A percentile compares a stretch with the other conserved stretches of the same genome.
phyloP scores from a whole-genome alignment of 2,113 vertebrate species.

The Macroglossus sobrinus region DNA sequence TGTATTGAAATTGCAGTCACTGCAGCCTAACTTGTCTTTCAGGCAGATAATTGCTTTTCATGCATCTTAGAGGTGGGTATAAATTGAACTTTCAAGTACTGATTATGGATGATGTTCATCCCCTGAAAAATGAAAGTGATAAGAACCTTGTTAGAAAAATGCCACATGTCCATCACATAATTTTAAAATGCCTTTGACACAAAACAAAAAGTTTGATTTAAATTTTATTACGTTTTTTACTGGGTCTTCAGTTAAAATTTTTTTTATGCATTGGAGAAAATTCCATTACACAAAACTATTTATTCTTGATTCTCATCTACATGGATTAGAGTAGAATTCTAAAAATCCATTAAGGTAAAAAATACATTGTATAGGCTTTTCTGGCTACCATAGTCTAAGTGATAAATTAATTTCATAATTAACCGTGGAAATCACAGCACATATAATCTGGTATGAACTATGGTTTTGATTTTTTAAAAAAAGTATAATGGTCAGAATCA shows the following conservation, averaged over 20 bases:
- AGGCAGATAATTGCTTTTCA: constrained; percentile 39
- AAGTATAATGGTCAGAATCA: neutral
- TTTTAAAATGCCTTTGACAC: neutral
- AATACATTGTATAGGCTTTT: neutral
- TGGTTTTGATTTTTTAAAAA: neutral
- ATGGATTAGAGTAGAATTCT: neutral
- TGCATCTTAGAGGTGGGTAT: neutral
- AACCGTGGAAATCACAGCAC: neutral
- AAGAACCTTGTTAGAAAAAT: constrained; percentile 13
- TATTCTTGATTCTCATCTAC: neutral
- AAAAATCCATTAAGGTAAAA: neutral
- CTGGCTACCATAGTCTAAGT: neutral
- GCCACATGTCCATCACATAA: neutral
- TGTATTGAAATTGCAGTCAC: constrained; percentile 35
- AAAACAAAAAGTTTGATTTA: neutral
- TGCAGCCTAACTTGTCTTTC: constrained; percentile 15
- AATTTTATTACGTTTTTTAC: neutral
- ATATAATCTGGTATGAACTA: neutral
- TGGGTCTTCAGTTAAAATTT: neutral
- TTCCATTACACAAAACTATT: neutral
- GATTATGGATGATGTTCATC: neutral
- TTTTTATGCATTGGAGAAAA: neutral
- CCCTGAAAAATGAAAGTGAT: neutral
- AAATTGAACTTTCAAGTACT: constrained; percentile 50
- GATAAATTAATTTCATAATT: neutral